These are phyloP conservation scores for Spilosoma lubricipeda DNA, from an alignment of 2,888 invertebrate genomes.

Conservation along the genomic window DNA sequence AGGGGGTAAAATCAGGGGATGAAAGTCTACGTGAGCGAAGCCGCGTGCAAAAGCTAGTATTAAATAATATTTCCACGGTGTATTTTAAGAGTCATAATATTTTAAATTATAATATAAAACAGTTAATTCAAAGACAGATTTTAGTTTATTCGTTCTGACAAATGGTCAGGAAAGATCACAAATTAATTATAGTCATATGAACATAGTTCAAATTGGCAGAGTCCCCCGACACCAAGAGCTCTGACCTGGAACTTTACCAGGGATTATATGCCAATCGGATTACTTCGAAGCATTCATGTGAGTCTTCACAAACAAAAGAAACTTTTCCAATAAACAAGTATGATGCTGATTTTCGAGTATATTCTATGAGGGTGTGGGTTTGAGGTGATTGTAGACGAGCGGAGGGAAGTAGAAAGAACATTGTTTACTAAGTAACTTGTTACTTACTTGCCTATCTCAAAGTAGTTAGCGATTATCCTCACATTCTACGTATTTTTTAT, in stretches of 20 bases:
- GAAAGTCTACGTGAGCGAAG: too few relatives aligned
- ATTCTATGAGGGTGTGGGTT: slow-evolving; percentile 2
- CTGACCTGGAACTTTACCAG: neutral
- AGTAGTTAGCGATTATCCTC: neutral
- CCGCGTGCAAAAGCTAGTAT: too few relatives aligned
- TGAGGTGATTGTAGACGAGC: neutral
- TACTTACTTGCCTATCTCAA: neutral
- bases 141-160: neutral
- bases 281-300: slow-evolving; percentile 10
- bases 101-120: neutral
- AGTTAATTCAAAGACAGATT: neutral
- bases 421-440: slow-evolving; percentile 5
- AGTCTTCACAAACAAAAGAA: slow-evolving; percentile 7
- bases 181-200: neutral
- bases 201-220: neutral
- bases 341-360: slow-evolving; percentile 2
- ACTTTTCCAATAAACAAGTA: slow-evolving; percentile 19
- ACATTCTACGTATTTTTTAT: neutral
- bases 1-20: too few relatives aligned
- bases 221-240: neutral
- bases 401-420: neutral
- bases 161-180: neutral
- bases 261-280: slow-evolving; percentile 10
- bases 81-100: too few relatives aligned
- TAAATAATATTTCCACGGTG: too few relatives aligned